phyloP scores from a whole-genome alignment of 2,888 invertebrate genomes.

The Platycnemis pennipes region DNA sequence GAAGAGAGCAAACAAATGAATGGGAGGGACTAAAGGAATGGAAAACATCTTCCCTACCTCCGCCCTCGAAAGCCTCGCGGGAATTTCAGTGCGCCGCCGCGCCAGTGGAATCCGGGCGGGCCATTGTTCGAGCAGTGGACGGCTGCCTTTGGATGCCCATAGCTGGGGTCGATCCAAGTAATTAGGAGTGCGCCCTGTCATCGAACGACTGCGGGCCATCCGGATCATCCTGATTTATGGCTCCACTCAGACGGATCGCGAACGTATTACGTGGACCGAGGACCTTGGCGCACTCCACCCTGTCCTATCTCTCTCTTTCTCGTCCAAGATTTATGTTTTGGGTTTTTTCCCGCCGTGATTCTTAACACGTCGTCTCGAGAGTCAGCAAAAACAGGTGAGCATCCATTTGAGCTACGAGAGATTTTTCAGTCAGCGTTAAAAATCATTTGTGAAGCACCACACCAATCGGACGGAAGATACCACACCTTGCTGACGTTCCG shows the following conservation, averaged over 20 bases:
- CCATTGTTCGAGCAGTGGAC: neutral
- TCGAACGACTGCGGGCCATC: neutral
- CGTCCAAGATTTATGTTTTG: neutral
- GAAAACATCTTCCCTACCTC: neutral
- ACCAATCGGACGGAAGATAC: too few species aligned
- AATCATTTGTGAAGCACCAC: neutral
- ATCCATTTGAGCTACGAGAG: neutral
- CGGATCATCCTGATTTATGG: neutral
- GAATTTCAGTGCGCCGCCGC: neutral
- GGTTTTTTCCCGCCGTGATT: neutral
- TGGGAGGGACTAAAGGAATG: neutral
- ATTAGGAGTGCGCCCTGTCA: neutral
- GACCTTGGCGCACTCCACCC: neutral
- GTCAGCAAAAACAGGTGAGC: neutral
- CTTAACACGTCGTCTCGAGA: neutral
- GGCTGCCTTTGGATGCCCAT: neutral
- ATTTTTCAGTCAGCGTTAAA: neutral
- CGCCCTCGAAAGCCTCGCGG: neutral
- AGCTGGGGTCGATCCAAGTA: neutral
- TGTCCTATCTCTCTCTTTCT: neutral
- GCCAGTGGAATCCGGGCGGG: neutral
- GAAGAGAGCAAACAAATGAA: neutral
- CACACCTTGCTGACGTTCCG: too few species aligned
- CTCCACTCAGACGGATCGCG: neutral
- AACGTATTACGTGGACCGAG: neutral